Evolutionary conservation across 2,797 vertebrate genomes (phyloP).

Genomic region (Arrhamphus sclerolepis): DNA sequence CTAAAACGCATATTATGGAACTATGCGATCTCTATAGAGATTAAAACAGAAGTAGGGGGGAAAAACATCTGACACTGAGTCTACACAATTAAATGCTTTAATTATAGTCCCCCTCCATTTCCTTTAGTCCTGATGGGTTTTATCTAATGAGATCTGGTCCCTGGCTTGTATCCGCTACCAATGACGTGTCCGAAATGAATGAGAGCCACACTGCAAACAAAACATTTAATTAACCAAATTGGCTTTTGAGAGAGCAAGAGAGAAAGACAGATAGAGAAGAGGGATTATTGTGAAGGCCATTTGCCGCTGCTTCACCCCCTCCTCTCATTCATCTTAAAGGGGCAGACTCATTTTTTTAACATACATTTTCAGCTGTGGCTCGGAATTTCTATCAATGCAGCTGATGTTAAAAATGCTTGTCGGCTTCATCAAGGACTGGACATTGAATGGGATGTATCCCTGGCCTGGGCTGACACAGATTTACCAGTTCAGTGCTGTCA

Average conservation of each 20-base stretch:
- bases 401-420: constrained; percentile 57
- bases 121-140: constrained; percentile 99
- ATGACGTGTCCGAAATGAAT: constrained; percentile 99
- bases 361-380: constrained; percentile 54
- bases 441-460: constrained; percentile 30
- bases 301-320: constrained; percentile 44
- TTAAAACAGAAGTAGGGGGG: constrained; percentile 74
- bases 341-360: constrained; percentile 78
- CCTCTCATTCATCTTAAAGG: constrained; percentile 84
- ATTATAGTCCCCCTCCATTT: constrained; percentile 99
- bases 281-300: constrained; percentile 83
- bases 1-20: constrained; percentile 82
- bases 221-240: constrained; percentile 99
- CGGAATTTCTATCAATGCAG: constrained; percentile 61
- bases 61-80: constrained; percentile 90
- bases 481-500: constrained; percentile 31
- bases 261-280: constrained; percentile 76
- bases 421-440: constrained; percentile 61
- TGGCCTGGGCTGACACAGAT: constrained; percentile 59
- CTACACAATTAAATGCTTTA: constrained; percentile 99
- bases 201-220: constrained; percentile 99
- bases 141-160: constrained; percentile 99
- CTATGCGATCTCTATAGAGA: constrained; percentile 89
- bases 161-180: constrained; percentile 97
- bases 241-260: constrained; percentile 89